Evolutionary conservation across 2,113 vertebrate genomes (phyloP), one percentile per base, ranked within the genome.

Genomic region (Zootoca vivipara): DNA sequence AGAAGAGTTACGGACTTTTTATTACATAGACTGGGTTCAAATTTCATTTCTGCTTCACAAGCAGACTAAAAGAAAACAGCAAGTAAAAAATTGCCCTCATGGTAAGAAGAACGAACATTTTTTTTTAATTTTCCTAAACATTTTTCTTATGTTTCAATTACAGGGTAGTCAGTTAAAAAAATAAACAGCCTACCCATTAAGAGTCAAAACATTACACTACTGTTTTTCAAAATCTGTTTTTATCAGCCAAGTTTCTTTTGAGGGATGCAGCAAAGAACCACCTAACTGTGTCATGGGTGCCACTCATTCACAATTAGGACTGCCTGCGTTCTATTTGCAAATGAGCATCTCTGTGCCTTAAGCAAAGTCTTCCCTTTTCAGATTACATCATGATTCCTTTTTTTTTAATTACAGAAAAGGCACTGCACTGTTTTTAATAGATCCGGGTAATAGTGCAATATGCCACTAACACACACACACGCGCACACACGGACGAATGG

Each of bases 281-380:
- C 85, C 94, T 92, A 87, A 42, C 72, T 79, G 28, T 12, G 38
- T 33, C 64, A 69, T 7, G 78, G 70, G 77, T 82, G 89, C 91
- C 85, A 83, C 73, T 75, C 20, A 62, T 85, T 70, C 69, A 70
- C 46, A 67, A 70, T 77, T 77, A 75, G 73, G 58, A 92, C 52
- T 82, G 89, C 65, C 56, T 58, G 8, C 35, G n/a, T 67, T 62
- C 42, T 67, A 92, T 5, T 0, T 89, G 64, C 88, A 91, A 93
- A 87, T 91, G 89, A 93, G 88, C 78, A 87, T 40, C 35, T 52
- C 92, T 93, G 92, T 90, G 87, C 75, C 93, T 88, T 89, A 93
- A 38, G 88, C 82, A 93, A 90, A 92, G 78, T 89, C 85, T 93
- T 93, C 91, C 89, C 89, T 94, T 95, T 93, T 95, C 91, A 93